These are phyloP conservation scores for Bos javanicus DNA, from an alignment of 2,113 vertebrate species.

Conservation along the genomic window DNA sequence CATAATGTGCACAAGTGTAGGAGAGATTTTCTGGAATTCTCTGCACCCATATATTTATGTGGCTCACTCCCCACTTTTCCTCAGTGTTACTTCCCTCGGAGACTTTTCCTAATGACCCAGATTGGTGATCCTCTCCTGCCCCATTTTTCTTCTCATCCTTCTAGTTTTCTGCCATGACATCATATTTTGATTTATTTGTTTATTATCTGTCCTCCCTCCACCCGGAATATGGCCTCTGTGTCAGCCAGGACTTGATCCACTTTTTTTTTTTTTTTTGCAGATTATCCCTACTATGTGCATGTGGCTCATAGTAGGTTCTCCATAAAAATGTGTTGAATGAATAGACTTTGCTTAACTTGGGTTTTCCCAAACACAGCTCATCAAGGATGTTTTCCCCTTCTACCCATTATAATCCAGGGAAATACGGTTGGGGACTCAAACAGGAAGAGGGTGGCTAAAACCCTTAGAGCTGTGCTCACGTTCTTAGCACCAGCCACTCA, in stretches of 20 bases:
- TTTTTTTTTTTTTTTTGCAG: neutral
- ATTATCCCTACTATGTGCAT: neutral
- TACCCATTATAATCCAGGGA: neutral
- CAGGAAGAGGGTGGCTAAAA: neutral
- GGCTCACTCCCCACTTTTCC: neutral
- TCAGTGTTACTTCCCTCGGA: neutral
- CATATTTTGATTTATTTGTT: neutral
- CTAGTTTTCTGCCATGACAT: neutral
- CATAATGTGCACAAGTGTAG: neutral
- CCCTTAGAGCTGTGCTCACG: neutral
- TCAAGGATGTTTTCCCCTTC: neutral
- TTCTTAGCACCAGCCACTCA: neutral
- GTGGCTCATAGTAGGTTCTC: neutral
- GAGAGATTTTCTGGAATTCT: neutral
- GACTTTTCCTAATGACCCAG: neutral
- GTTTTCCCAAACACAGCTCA: neutral
- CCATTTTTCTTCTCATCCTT: neutral
- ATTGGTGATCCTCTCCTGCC: neutral
- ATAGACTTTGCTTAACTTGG: neutral
- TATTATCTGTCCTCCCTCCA: neutral
- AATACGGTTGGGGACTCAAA: neutral
- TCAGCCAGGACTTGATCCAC: neutral
- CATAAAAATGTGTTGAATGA: neutral
- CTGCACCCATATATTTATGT: neutral
- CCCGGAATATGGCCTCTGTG: neutral